phyloP scores from a whole-genome alignment of 2,113 vertebrate species.

The Lichenostomus cassidix region DNA sequence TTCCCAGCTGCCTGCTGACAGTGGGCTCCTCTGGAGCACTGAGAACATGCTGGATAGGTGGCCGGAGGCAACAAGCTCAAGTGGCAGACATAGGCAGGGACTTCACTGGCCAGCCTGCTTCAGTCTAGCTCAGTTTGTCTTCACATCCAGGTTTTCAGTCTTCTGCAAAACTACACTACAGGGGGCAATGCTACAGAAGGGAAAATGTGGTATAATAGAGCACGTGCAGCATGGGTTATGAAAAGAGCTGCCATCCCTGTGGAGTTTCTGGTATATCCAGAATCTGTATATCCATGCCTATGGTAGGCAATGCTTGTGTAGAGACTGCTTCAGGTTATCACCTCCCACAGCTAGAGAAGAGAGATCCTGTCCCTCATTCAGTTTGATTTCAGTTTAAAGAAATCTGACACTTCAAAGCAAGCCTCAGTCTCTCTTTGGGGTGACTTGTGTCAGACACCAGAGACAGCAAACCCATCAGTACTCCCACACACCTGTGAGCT shows the following conservation, averaged over 20 bases:
- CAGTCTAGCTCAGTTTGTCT: not conserved
- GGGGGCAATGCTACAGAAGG: not conserved
- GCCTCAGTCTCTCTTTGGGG: not conserved
- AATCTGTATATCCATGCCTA: no score
- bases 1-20: rapidly evolving
- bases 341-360: not conserved
- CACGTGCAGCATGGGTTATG: rapidly evolving
- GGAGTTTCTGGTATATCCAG: not conserved
- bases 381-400: not conserved
- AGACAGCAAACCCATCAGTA: not conserved
- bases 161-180: not conserved
- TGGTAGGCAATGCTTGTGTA: rapidly evolving
- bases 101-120: not conserved
- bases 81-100: rapidly evolving
- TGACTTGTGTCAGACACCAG: rapidly evolving
- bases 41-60: rapidly evolving
- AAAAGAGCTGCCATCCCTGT: not conserved
- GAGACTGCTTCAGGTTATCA: not conserved
- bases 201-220: not conserved
- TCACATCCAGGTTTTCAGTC: not conserved
- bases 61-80: not conserved
- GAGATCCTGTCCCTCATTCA: not conserved
- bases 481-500: not conserved
- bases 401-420: not conserved
- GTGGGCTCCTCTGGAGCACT: not conserved